Evolutionary conservation across 2,113 vertebrate genomes (phyloP), one percentile per base, ranked within the genome.

Genomic region (Ia io): DNA sequence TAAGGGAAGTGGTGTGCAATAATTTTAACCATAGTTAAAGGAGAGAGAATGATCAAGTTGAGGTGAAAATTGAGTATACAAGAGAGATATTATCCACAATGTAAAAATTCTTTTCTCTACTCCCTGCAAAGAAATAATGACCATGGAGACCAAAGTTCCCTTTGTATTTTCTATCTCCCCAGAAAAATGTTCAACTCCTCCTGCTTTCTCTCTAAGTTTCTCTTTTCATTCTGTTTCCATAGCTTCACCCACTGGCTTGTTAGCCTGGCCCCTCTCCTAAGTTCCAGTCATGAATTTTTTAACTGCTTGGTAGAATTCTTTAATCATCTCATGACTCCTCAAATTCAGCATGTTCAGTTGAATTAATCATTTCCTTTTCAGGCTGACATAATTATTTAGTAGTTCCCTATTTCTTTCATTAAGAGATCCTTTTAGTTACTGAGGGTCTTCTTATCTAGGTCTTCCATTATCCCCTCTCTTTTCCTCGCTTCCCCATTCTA

Each of bases 261-360:
- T 49, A 78, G 65, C 8, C 80, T 85, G 85, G 59, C 84, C 76
- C 63, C 16, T 79, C 56, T 95, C 37, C 59, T 88, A 82, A 76
- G 61, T 77, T 90, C 61, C 91, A 90, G 22, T 88, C 70, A 93
- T 96, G 56, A 89, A 63, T 74, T 92, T 94, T 90, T 92, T 49
- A 95, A 59, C 49, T 91, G 4, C 59, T 17, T 84, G 80, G 35
- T 77, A 73, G 78, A 93, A 87, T 37, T 95, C 65, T 77, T 69
- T 40, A 9, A 32, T 88, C 93, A 49, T 93, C 78, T 88, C 40
- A 40, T 93, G n/a, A 51, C 49, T 88, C 61, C 35, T 90, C 67
- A 84, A 59, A 73, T 77, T 84, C 79, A 89, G 1, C 40, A 78
- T 88, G 44, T 49, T 59, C 40, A 89, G 9, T 12, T 74, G 35